phyloP scores from a whole-genome alignment of 2,797 vertebrate genomes.

The Hippocampus kuda region DNA sequence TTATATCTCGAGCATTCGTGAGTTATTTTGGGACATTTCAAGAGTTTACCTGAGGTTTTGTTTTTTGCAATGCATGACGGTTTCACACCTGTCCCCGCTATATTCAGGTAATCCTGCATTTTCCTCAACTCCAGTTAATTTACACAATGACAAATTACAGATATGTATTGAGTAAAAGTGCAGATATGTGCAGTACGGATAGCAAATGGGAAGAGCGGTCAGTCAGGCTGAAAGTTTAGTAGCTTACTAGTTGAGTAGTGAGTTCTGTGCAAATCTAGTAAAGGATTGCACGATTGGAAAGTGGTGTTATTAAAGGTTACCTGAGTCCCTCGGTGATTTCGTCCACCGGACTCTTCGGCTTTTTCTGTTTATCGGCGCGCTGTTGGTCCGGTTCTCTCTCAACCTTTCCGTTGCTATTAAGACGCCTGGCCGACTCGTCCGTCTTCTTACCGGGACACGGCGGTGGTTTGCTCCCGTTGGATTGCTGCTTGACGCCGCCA shows the following conservation, averaged over 20 bases:
- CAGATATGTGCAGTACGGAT: background rate
- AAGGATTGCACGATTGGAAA: background rate
- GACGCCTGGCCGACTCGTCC: conserved; percentile 16
- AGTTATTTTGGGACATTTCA: background rate
- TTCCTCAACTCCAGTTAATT: background rate
- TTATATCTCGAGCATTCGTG: background rate
- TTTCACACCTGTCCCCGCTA: background rate
- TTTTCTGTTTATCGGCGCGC: conserved; percentile 40
- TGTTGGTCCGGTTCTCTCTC: conserved; percentile 20
- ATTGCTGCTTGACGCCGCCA: conserved; percentile 42
- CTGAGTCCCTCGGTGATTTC: conserved; percentile 54
- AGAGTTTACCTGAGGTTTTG: background rate
- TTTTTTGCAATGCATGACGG: background rate
- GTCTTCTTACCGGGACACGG: conserved; percentile 19
- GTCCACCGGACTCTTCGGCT: conserved; percentile 47
- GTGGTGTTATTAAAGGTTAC: conserved; percentile 31
- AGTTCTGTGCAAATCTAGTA: background rate
- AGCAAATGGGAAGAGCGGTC: background rate
- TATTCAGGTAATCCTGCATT: background rate
- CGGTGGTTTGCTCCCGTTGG: conserved; percentile 44
- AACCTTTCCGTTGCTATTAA: conserved; percentile 24
- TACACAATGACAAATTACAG: background rate
- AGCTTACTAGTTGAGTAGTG: background rate
- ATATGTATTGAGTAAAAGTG: too few species aligned
- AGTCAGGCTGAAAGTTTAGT: background rate